Conservation (phyloP, 1,140 invertebrate species). For the Achatina immaculata region DNA sequence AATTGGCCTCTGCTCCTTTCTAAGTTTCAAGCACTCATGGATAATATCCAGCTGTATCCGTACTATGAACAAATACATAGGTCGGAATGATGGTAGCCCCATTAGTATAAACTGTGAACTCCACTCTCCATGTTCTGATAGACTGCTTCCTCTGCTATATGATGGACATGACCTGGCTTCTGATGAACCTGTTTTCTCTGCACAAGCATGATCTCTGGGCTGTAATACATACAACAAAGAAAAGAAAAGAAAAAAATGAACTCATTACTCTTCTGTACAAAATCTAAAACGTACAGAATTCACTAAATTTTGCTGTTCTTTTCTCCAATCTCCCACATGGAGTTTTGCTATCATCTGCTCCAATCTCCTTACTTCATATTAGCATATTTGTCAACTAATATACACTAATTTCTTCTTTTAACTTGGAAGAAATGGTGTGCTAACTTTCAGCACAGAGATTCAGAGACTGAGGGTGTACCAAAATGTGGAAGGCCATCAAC, state of each 20-base stretch:
- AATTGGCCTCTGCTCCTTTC: constrained; percentile 83
- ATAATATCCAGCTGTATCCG: constrained; percentile 86
- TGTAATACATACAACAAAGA: not conserved
- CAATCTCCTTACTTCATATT: no score
- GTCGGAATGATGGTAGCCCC: constrained; percentile 84
- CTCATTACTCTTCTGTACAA: no score
- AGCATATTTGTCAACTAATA: no score
- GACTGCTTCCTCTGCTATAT: constrained; percentile 48
- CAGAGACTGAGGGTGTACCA: no score
- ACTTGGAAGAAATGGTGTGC: no score
- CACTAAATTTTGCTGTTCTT: no score
- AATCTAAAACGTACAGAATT: no score
- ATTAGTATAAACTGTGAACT: constrained; percentile 81
- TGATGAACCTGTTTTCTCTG: not conserved
- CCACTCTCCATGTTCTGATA: constrained; percentile 80
- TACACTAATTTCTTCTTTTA: no score
- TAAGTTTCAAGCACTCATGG: constrained; percentile 87
- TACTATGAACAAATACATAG: constrained; percentile 84
- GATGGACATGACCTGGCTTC: constrained; percentile 1
- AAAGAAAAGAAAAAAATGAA: not conserved
- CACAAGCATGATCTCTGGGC: not conserved
- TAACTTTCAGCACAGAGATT: no score
- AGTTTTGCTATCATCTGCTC: no score
- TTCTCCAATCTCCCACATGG: no score
- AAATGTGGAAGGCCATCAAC: no score